Conservation (phyloP, 2,797 vertebrate species). For the Nyctibius grandis region DNA sequence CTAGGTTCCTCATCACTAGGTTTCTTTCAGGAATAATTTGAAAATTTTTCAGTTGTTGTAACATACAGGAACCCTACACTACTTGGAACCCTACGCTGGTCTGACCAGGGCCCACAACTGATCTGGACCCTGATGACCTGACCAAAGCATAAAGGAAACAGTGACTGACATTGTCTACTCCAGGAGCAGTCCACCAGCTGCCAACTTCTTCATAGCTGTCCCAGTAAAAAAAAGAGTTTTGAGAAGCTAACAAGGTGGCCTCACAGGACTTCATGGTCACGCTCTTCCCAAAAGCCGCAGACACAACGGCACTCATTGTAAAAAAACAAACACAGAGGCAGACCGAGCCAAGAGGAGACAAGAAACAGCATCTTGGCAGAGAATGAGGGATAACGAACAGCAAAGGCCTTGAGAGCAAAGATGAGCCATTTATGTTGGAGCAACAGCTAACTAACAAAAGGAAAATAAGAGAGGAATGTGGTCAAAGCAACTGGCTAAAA, state of each 20-base stretch:
- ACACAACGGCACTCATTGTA: slow-evolving; percentile 29
- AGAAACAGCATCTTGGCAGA: slow-evolving; percentile 51
- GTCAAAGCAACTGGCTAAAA: background rate
- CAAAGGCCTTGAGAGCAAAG: slow-evolving; percentile 42
- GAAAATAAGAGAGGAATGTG: slow-evolving; percentile 8
- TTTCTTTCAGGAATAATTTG: background rate
- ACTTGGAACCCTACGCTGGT: background rate
- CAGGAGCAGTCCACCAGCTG: background rate
- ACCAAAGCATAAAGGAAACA: background rate
- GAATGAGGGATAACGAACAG: background rate
- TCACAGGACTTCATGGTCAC: background rate
- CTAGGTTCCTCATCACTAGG: background rate
- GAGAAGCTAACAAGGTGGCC: slow-evolving; percentile 12
- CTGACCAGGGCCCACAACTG: background rate
- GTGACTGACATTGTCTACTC: background rate
- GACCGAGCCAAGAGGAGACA: slow-evolving; percentile 34
- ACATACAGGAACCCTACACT: background rate
- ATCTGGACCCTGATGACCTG: background rate
- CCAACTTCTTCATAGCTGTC: background rate
- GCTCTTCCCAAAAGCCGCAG: background rate
- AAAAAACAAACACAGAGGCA: background rate
- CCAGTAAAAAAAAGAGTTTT: background rate
- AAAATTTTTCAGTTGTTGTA: background rate
- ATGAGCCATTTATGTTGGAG: slow-evolving; percentile 39
- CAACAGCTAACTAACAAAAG: slow-evolving; percentile 29